Base-by-base conservation (phyloP, 2,113 vertebrate species). In the Lycaon pictus region DNA sequence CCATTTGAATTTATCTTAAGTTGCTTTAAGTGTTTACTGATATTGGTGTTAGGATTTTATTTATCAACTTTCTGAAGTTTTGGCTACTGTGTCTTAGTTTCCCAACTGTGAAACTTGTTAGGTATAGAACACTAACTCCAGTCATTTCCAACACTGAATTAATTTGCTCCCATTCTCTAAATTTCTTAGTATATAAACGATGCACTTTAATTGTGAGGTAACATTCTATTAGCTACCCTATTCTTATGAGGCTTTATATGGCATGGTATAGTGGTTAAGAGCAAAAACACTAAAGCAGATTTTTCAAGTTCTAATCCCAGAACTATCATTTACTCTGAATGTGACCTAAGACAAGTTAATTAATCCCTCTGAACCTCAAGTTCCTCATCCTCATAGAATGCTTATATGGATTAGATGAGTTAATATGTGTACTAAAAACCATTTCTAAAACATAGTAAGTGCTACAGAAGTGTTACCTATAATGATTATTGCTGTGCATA, bases 1-100 rank as follows among this genome's bases (percentile, higher is more conserved):
- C 69, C 22, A 62, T 96, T 90, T 90, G 71, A 92, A 93, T 92
- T 83, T 72, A 43, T 84, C 67, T 77, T 96, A 90, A 93, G 76
- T 97, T 84, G 35, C 48, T 58, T 23, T 95, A 85, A 91, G 63
- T 96, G 25, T 92, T 96, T 90, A 53, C 35, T 79, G 43, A 72
- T 76, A 77, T 86, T 74, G 35, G 27, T 92, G 9, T 56, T 80
- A 20, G 88, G 43, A 79, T 37, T 85, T 90, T 35, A 86, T 43
- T 83, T 74, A 81, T 15, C 27, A 87, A n/a, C 2, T 76, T 82
- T 23, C 4, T 79, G 77, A 84, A 60, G 11, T 76, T 84, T n/a
- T 87, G 22, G 58, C 53, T 88, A 72, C 53, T 92, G 9, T 76
- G 87, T 77, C 81, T 71, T 55, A 62, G 43, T 83, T 94, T 94